Conservation (phyloP, 2,797 vertebrate genomes). For the Taeniopygia guttata region DNA sequence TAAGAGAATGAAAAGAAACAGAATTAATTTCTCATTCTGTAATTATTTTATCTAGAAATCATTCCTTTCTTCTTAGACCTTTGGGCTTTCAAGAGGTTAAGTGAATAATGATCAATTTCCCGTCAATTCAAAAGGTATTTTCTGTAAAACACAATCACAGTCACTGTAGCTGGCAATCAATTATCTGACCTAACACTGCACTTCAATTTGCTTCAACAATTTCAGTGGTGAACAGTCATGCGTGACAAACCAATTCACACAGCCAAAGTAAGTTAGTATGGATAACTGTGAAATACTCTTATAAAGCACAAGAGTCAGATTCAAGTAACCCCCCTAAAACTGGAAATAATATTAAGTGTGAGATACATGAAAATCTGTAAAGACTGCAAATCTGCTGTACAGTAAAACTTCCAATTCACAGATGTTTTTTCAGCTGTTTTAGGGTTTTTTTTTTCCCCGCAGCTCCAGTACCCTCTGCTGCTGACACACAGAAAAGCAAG, state of each 20-base stretch:
- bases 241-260: background rate
- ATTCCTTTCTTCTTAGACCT: conserved; percentile 17
- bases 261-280: background rate
- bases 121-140: background rate
- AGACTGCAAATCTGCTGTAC: background rate
- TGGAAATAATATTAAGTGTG: background rate
- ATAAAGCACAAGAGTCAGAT: background rate
- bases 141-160: conserved; percentile 10
- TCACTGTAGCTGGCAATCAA: conserved; percentile 6
- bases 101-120: conserved; percentile 30
- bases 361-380: background rate
- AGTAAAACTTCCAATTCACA: background rate
- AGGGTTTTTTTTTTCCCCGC: background rate
- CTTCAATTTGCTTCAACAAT: background rate
- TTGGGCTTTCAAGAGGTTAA: conserved; percentile 18
- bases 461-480: conserved; percentile 53
- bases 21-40: conserved; percentile 49
- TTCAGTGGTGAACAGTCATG: background rate
- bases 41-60: conserved; percentile 37
- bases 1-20: conserved; percentile 58
- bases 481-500: background rate
- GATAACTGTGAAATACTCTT: background rate
- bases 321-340: background rate
- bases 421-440: background rate
- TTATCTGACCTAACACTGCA: background rate